Evolutionary conservation across 2,888 invertebrate species (phyloP).

Genomic region (Melanotus villosus): DNA sequence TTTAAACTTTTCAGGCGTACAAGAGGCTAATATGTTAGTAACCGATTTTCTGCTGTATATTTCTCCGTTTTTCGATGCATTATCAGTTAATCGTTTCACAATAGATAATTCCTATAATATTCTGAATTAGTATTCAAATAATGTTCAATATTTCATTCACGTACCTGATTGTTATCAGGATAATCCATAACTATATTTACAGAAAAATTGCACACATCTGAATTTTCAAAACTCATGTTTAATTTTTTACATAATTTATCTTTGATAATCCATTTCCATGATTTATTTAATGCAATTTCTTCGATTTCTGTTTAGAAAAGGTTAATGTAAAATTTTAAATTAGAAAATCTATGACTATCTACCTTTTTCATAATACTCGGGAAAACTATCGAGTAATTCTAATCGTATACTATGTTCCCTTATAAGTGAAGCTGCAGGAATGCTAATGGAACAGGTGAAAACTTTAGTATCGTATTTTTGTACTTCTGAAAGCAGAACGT

Average conservation of each 20-base stretch:
- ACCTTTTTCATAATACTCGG: slow-evolving; percentile 69
- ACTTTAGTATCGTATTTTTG: slow-evolving; percentile 75
- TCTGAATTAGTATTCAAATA: background rate
- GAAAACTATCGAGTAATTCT: slow-evolving; percentile 72
- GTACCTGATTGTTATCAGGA: slow-evolving; percentile 69
- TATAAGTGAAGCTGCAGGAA: slow-evolving; percentile 78
- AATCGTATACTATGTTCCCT: slow-evolving; percentile 78
- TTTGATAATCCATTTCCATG: slow-evolving; percentile 83
- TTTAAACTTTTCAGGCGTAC: slow-evolving; percentile 70
- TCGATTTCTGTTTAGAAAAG: slow-evolving; percentile 57
- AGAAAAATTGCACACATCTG: slow-evolving; percentile 73
- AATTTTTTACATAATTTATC: slow-evolving; percentile 72
- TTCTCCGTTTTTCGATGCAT: slow-evolving; percentile 60
- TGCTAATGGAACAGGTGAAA: slow-evolving; percentile 79
- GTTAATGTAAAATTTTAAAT: too few relatives aligned
- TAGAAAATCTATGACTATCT: slow-evolving; percentile 43
- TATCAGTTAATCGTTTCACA: slow-evolving; percentile 19
- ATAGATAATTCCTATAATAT: slow-evolving; percentile 24
- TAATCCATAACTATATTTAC: slow-evolving; percentile 75
- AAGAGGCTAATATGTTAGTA: slow-evolving; percentile 71
- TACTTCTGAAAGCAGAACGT: slow-evolving; percentile 69
- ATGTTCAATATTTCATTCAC: background rate
- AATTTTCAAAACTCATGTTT: slow-evolving; percentile 72
- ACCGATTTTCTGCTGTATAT: slow-evolving; percentile 78
- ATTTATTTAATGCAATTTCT: slow-evolving; percentile 80